Evolutionary conservation across 2,797 vertebrate genomes (phyloP), one percentile per base, ranked within the genome.

Genomic region (Lateolabrax maculatus): DNA sequence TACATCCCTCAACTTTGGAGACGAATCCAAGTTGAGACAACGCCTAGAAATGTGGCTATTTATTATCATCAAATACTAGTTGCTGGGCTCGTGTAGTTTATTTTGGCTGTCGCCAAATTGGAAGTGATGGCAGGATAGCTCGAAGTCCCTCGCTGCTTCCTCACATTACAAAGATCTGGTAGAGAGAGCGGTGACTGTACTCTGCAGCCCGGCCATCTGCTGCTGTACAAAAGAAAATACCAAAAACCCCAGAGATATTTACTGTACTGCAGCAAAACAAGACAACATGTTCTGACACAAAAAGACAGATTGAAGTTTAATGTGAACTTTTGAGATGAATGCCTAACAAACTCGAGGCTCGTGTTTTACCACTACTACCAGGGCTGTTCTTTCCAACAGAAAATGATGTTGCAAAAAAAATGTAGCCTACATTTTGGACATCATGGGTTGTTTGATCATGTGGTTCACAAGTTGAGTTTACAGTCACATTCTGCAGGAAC

Each of bases 191-290:
- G 96, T 96, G 97, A 97, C 96, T 97, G 96, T 97, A 96, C 96
- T 97, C 96, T 96, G 95, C 94, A 96, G 96, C 95, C 94, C 95
- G 95, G 96, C 97, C 97, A 98, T 98, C 97, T 98, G 97, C 96
- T 96, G 95, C 96, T 95, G 96, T 93, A 96, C 96, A 95, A n/a
- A 37, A 68, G 71, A 53, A 60, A 19, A 96, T 94, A 46, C 7
- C 18, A 94, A 96, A 97, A 96, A 95, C 96, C 96, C 97, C 94
- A 93, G 97, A 97, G 97, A 97, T 96, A 96, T 96, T 97, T 96
- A 96, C 60, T 81, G 62, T 55, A 96, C 96, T 95, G 95, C 56
- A 74, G 61, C 70, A 96, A 96, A 97, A 97, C 96, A 95, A 97
- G 94, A 95, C 97, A 96, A 95, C 95, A 96, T 96, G 96, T 96